A percentile compares a stretch with the other conserved stretches of the same genome.
phyloP scores from a whole-genome alignment of 1,140 invertebrate species.

The Epicauta chinensis region DNA sequence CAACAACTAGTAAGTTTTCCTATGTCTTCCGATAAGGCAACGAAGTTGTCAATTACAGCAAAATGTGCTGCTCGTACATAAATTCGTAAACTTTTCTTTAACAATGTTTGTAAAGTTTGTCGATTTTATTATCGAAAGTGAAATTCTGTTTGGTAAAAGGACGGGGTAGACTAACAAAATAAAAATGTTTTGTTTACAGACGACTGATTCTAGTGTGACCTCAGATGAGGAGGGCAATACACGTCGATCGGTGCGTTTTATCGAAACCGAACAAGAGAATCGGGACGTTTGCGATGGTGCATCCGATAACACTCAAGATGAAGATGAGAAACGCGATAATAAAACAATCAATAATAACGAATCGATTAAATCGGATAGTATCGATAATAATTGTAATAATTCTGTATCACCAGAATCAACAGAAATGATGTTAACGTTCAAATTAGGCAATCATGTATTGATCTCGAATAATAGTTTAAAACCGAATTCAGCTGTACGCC shows the following conservation, averaged over 20 bases:
- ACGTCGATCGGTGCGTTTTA: conserved; percentile 48
- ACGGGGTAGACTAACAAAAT: no score
- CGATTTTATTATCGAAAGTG: no score
- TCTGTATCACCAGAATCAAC: conserved; percentile 38
- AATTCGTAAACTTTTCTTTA: no score
- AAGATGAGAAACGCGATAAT: conserved; percentile 9
- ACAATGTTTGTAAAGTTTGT: no score
- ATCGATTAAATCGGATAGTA: conserved; percentile 7
- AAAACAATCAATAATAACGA: background rate
- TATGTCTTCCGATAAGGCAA: no score
- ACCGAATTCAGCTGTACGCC: conserved; percentile 67
- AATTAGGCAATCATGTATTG: conserved; percentile 50
- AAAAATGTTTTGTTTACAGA: conserved; percentile 16
- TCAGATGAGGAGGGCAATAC: conserved; percentile 47
- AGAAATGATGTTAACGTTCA: conserved; percentile 53
- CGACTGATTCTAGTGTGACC: conserved; percentile 30
- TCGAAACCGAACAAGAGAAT: conserved; percentile 38
- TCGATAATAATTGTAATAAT: background rate
- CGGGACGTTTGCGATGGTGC: conserved; percentile 33
- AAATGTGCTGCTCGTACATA: no score
- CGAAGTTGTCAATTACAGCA: no score
- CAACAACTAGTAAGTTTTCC: background rate
- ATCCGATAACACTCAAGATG: conserved; percentile 24
- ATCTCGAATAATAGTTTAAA: conserved; percentile 55
- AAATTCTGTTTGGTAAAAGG: no score